Evolutionary conservation across 1,140 invertebrate genomes (phyloP).

Genomic region (Drosophila sulfurigaster): DNA sequence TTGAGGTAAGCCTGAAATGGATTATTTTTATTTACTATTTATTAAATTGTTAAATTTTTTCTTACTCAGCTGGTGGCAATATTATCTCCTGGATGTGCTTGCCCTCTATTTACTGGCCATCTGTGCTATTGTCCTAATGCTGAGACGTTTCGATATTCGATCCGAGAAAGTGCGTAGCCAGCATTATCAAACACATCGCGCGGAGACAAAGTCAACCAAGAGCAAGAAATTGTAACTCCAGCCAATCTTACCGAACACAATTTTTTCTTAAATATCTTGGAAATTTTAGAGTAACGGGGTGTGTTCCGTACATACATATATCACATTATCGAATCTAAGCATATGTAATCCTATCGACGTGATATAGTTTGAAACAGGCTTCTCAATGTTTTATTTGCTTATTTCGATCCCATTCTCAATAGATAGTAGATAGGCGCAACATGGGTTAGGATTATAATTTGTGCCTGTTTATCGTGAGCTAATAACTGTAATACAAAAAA

Average conservation of each 20-base stretch:
- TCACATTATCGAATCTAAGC: background rate
- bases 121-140: constrained; percentile 53
- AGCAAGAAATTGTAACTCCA: constrained; percentile 53
- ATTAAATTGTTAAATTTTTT: background rate
- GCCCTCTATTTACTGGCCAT: constrained; percentile 60
- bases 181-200: constrained; percentile 28
- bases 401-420: background rate
- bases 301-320: background rate
- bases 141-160: constrained; percentile 71
- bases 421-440: background rate
- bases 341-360: constrained; percentile 7
- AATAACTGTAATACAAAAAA: background rate
- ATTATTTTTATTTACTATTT: background rate
- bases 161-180: constrained; percentile 60
- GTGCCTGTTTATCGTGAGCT: background rate
- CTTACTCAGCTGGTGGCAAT: constrained; percentile 74
- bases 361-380: constrained; percentile 12
- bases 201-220: constrained; percentile 48
- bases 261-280: background rate
- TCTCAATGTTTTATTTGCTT: background rate
- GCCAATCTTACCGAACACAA: background rate
- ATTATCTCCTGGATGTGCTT: constrained; percentile 77
- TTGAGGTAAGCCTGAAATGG: constrained; percentile 76
- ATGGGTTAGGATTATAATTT: background rate
- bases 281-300: background rate